A percentile compares a stretch with the other conserved stretches of the same genome.
Conservation (phyloP, 2,797 vertebrate genomes). For the Melanogrammus aeglefinus region DNA sequence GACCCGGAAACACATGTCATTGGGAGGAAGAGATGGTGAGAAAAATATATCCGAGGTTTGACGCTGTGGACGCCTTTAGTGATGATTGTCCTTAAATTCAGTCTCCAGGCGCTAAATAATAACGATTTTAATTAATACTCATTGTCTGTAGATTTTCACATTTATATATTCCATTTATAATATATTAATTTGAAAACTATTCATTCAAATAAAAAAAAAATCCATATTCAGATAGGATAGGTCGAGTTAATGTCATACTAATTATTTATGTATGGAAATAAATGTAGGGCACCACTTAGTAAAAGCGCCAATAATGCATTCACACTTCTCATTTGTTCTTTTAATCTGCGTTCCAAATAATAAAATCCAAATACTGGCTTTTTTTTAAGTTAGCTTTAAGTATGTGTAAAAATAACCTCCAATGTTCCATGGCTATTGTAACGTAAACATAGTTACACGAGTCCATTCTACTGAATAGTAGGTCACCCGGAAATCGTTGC, state of each 20-base stretch:
- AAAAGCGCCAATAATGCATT: neutral
- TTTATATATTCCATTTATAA: neutral
- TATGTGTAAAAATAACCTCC: neutral
- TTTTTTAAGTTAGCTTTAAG: neutral
- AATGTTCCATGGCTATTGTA: neutral
- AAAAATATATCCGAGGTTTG: neutral
- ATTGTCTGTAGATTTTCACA: too few relatives aligned
- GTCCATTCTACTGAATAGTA: neutral
- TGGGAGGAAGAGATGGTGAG: neutral
- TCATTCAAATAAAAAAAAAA: neutral
- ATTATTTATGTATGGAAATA: neutral
- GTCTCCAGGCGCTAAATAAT: neutral
- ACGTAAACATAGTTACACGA: constrained; percentile 15
- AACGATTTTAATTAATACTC: neutral
- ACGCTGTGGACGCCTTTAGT: neutral
- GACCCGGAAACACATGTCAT: neutral
- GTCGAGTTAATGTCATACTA: neutral
- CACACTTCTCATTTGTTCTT: neutral
- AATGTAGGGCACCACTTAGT: neutral
- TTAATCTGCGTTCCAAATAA: neutral
- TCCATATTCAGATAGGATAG: neutral
- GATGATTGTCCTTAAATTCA: neutral
- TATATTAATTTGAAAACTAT: neutral
- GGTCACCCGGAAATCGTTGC: constrained; percentile 8
- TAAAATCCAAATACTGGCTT: neutral